Evolutionary conservation across 2,888 invertebrate species (phyloP), one percentile per base, ranked within the genome.

Genomic region (Diplazon laetatorius): DNA sequence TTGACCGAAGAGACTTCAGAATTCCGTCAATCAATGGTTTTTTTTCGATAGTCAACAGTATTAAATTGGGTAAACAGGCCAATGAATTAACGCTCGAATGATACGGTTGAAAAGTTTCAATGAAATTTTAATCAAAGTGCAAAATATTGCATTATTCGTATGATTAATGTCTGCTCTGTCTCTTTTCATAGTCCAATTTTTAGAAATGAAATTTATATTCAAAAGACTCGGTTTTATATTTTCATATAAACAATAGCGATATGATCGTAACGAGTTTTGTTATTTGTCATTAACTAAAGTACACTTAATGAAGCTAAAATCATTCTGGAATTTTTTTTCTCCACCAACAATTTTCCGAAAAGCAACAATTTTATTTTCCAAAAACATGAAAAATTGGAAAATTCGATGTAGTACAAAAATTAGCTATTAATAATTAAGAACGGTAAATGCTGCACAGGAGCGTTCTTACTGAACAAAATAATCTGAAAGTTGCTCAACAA

Each of bases 21-120:
- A 75, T 71, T 62, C 48, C 70, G 66, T 71, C 74, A 59, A 75
- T 71, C 50, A 70, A 63, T 63, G 73, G 30, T 30, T 30, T 30
- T 74, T 71, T 75, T 74, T 52, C 74, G 46, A 66, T 66, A 78
- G 62, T 78, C 35, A 14, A 25, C 78, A 78, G 75, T 78, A 78
- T 78, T 78, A 70, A 72, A 63, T 30, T 37, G 52, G 59, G 16
- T 39, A 22, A 25, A 39, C 22, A 66, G 50, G 65, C 25, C 52
- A 12, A 52, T 65, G 65, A 65, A 30, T 48, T 16, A 63, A 25
- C 65, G 52, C 39, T 22, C 39, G 12, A 30, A 35, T 62, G 16
- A 44, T 25, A 16, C 30, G 30, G 30, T 55, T 55, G 2, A 6
- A 6, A 30, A 30, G 2, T 5, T 30, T 14, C 1, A 16, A 30